These are phyloP conservation scores for Ephestia elutella DNA, from an alignment of 1,140 invertebrate genomes.

Conservation along the genomic window DNA sequence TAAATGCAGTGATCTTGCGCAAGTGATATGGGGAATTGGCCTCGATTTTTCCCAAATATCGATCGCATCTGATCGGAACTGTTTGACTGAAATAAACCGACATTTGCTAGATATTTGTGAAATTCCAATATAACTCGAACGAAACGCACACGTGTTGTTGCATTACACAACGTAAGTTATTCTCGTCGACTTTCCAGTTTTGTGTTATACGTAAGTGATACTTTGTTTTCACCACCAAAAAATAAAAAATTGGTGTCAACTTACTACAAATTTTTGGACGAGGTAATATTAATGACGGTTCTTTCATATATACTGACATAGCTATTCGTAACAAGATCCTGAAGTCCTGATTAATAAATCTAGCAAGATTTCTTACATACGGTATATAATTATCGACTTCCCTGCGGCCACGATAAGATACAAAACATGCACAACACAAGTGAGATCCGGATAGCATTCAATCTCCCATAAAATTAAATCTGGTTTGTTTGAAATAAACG, in stretches of 20 bases:
- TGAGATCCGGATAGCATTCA: neutral
- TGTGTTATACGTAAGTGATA: neutral
- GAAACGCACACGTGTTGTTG: conserved; percentile 18
- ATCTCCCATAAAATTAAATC: neutral
- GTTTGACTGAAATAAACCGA: conserved; percentile 39
- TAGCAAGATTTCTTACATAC: too few relatives aligned
- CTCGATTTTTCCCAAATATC: conserved; percentile 54
- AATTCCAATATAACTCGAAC: conserved; percentile 23
- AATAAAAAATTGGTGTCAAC: too few relatives aligned
- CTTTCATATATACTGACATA: too few relatives aligned
- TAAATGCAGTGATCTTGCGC: conserved; percentile 43
- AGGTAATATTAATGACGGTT: too few relatives aligned
- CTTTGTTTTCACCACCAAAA: conserved; percentile 9
- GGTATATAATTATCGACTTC: too few relatives aligned
- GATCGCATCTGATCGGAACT: conserved; percentile 45
- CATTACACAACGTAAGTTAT: neutral
- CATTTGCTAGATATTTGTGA: conserved; percentile 40
- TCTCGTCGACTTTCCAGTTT: neutral
- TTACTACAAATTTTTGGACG: too few relatives aligned
- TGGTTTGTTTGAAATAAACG: conserved; percentile 29
- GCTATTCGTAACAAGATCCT: too few relatives aligned
- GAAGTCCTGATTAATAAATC: too few relatives aligned
- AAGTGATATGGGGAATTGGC: conserved; percentile 66
- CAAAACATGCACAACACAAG: neutral
- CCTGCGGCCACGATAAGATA: too few relatives aligned